A percentile compares a stretch with the other conserved stretches of the same genome.
Conservation (phyloP, 2,797 vertebrate species). For the Acipenser transmontanus region DNA sequence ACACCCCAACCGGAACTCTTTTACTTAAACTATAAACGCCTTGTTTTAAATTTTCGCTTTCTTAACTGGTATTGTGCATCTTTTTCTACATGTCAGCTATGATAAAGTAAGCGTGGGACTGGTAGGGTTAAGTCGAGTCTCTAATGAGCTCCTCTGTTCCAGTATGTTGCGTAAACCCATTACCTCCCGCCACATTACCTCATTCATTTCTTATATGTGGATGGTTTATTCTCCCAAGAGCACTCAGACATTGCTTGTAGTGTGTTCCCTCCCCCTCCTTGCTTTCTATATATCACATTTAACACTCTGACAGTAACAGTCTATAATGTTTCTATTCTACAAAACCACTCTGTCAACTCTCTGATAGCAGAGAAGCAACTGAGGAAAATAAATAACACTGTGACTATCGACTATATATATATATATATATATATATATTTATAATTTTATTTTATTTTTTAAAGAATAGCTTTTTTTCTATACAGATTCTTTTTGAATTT, state of each 20-base stretch:
- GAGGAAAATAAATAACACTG: constrained; percentile 96
- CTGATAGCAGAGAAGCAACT: constrained; percentile 87
- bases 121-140: constrained; percentile 67
- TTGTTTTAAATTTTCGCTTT: constrained; percentile 13
- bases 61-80: constrained; percentile 6
- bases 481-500: no score
- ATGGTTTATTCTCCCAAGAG: constrained; percentile 91
- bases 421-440: constrained; percentile 5
- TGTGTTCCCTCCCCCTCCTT: constrained; percentile 71
- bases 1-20: neutral
- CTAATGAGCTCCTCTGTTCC: constrained; percentile 74
- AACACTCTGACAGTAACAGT: constrained; percentile 99
- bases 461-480: no score
- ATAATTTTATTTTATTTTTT: no score
- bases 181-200: constrained; percentile 90
- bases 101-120: constrained; percentile 29
- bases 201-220: constrained; percentile 87
- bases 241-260: constrained; percentile 81
- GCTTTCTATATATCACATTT: constrained; percentile 97
- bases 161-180: constrained; percentile 84
- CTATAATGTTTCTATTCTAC: constrained; percentile 99
- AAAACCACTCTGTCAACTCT: constrained; percentile 98
- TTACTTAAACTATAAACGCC: neutral
- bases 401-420: constrained; percentile 70
- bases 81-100: constrained; percentile 39